Conservation (phyloP, 2,113 vertebrate species). For the Tretioscincus oriximinensis region DNA sequence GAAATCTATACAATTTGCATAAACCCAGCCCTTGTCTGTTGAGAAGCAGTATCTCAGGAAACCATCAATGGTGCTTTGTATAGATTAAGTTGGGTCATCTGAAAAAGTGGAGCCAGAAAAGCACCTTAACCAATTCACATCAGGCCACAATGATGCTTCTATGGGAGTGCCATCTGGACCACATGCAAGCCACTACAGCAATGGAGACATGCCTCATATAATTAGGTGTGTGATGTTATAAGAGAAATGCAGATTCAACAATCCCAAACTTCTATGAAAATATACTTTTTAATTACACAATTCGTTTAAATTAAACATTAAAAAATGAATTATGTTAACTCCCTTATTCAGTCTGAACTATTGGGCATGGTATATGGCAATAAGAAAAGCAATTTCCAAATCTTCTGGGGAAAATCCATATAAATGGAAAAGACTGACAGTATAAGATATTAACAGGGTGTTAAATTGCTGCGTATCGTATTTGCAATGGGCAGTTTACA, state of each 20-base stretch:
- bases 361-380: conserved; percentile 18
- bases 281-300: conserved; percentile 22
- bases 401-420: conserved; percentile 49
- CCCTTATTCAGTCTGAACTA: conserved; percentile 49
- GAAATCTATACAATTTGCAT: too few relatives aligned
- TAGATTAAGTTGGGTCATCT: too few relatives aligned
- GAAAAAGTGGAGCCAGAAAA: too few relatives aligned
- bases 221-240: conserved; percentile 28
- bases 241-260: conserved; percentile 30
- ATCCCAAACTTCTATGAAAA: conserved; percentile 23
- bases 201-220: conserved; percentile 17
- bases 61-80: too few relatives aligned
- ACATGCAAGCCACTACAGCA: too few relatives aligned
- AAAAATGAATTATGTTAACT: conserved; percentile 3
- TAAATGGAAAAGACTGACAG: conserved; percentile 47
- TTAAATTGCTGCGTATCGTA: conserved; percentile 61
- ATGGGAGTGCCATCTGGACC: too few relatives aligned
- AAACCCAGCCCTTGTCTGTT: too few relatives aligned
- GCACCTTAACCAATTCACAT: too few relatives aligned
- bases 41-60: too few relatives aligned
- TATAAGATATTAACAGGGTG: conserved; percentile 60
- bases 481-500: conserved; percentile 73
- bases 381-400: conserved; percentile 65
- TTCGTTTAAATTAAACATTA: conserved; percentile 25
- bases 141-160: too few relatives aligned